These are phyloP conservation scores for Drosophila subobscura DNA, from an alignment of 1,140 invertebrate genomes.

Conservation along the genomic window DNA sequence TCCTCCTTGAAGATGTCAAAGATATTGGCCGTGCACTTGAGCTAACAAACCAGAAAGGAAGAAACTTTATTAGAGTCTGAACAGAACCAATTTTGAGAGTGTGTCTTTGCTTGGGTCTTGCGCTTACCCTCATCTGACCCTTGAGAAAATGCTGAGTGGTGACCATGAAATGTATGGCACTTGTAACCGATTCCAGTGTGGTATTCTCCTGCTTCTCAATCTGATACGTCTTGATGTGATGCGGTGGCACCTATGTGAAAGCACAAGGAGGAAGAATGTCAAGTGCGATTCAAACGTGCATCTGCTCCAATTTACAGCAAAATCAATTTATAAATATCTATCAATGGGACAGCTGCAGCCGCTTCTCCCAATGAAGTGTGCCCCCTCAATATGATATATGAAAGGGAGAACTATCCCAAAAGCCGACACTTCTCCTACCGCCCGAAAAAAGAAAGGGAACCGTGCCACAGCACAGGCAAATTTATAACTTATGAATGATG, in stretches of 20 bases:
- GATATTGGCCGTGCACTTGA: constrained; percentile 80
- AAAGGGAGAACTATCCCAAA: constrained; percentile 38
- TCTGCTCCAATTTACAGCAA: constrained; percentile 28
- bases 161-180: constrained; percentile 85
- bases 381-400: constrained; percentile 19
- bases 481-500: constrained; percentile 83
- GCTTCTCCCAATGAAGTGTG: constrained; percentile 44
- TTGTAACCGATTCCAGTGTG: constrained; percentile 77
- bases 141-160: constrained; percentile 85
- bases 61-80: constrained; percentile 19
- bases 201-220: constrained; percentile 73
- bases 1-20: constrained; percentile 82
- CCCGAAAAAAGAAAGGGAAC: constrained; percentile 62
- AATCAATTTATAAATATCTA: constrained; percentile 74
- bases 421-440: constrained; percentile 41
- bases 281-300: constrained; percentile 34
- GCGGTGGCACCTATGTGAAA: constrained; percentile 69
- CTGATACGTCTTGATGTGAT: constrained; percentile 80
- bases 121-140: constrained; percentile 85
- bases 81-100: background rate
- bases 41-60: constrained; percentile 40
- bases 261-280: constrained; percentile 36
- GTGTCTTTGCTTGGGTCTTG: constrained; percentile 41
- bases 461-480: constrained; percentile 66
- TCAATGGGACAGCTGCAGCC: constrained; percentile 44